Percentiles rank a stretch among this genome's conserved stretches.
These are phyloP conservation scores for Nasonia oneida DNA, from an alignment of 2,888 invertebrate species.

Conservation along the genomic window DNA sequence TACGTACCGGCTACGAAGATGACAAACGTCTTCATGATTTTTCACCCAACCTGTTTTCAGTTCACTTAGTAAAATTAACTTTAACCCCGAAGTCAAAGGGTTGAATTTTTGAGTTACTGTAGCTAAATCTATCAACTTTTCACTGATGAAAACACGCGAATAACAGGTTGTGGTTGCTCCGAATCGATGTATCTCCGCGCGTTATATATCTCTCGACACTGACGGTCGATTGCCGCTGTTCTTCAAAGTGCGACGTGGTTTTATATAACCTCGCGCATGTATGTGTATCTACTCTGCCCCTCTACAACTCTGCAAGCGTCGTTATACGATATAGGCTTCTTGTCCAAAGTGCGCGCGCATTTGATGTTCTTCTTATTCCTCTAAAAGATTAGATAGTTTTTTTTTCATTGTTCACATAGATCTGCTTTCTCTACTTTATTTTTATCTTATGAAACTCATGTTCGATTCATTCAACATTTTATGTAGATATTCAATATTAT, in stretches of 20 bases:
- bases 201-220: slow-evolving; percentile 54
- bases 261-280: slow-evolving; percentile 56
- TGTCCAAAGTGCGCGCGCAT: slow-evolving; percentile 41
- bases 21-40: slow-evolving; percentile 35
- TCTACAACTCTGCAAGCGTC: not conserved
- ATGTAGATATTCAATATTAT: not conserved
- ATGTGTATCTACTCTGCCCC: slow-evolving; percentile 40
- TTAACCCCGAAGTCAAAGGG: not conserved
- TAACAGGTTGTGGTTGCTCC: slow-evolving; percentile 18
- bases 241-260: slow-evolving; percentile 49
- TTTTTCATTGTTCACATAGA: not conserved
- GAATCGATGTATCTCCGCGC: slow-evolving; percentile 19
- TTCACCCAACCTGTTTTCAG: not conserved
- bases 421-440: not conserved
- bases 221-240: slow-evolving; percentile 51
- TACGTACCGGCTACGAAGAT: slow-evolving; percentile 43
- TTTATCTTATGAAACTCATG: not conserved
- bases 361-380: slow-evolving; percentile 6
- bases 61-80: not conserved
- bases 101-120: not conserved
- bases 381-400: not conserved
- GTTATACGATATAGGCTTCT: not conserved
- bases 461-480: no score
- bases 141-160: slow-evolving; percentile 25
- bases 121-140: not conserved